A percentile compares a stretch with the other conserved stretches of the same genome.
Conservation (phyloP, 2,888 invertebrate species). For the Macaria notata region DNA sequence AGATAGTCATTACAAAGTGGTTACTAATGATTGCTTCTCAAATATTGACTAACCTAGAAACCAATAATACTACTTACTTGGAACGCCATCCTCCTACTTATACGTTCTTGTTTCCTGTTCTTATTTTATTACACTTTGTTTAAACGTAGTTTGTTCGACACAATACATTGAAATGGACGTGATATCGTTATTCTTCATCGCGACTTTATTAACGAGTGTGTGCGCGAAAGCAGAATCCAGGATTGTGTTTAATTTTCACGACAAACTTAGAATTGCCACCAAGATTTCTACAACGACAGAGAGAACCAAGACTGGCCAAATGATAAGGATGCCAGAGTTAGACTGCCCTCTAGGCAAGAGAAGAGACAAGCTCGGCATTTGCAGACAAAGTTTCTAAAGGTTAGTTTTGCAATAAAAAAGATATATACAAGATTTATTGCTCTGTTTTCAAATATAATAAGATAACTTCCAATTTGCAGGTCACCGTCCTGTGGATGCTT, state of each 20-base stretch:
- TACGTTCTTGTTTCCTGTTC: no score
- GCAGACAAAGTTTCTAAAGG: constrained; percentile 52
- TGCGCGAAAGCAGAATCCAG: constrained; percentile 35
- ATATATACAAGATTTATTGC: no score
- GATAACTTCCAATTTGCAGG: no score
- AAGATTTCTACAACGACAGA: constrained; percentile 33
- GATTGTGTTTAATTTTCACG: constrained; percentile 52
- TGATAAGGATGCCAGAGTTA: constrained; percentile 61
- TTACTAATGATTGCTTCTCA: background rate
- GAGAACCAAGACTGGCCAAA: constrained; percentile 47
- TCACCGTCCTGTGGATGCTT: no score
- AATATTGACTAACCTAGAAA: no score
- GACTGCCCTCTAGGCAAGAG: constrained; percentile 51
- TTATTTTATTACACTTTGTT: no score
- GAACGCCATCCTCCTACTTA: no score
- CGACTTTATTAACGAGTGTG: constrained; percentile 36
- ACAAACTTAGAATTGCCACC: constrained; percentile 48
- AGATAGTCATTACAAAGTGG: background rate
- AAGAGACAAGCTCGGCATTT: constrained; percentile 51
- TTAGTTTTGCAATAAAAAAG: constrained; percentile 11
- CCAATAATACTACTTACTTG: no score
- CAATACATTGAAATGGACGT: constrained; percentile 57
- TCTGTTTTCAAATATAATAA: no score
- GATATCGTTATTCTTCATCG: constrained; percentile 47
- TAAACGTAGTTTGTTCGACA: constrained; percentile 42